Base-by-base conservation (phyloP, 1,140 invertebrate species). In the Periplaneta americana region DNA sequence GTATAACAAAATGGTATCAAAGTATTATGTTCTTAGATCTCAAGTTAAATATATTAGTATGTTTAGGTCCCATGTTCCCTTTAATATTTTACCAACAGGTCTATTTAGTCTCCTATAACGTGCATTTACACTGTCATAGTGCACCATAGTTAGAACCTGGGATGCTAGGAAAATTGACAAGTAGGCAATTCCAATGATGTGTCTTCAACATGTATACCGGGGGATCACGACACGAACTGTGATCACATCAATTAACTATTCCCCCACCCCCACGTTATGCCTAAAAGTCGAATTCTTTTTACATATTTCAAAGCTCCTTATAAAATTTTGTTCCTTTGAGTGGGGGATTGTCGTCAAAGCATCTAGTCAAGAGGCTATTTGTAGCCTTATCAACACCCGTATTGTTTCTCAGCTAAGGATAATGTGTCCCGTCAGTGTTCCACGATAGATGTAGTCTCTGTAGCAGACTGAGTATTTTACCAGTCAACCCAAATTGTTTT, bases 391-490 rank as follows among this genome's bases (percentile, higher is more conserved):
- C 36, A 78, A 15, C 33, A 31, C 74, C 76, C n/a, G 13, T 22
- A 36, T 28, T 78, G 35, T 78, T 34, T 78, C 74, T 75, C 76
- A 28, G 17, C 76, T 78, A 37, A 34, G 35, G n/a, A 35, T 78
- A 78, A 78, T 78, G n/a, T 36, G 76, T 33, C 35, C 31, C 35
- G 13, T 78, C 35, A 22, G n/a, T 78, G 76, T 37, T 39, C 35
- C 76, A 78, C 76, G 15, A 28, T 78, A 36, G 35, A 36, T 39
- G 35, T 78, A 78, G 76, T 31, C 34, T 39, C n/a, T 96, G 93
- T 74, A 97, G 89, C 85, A 97, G 93, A 83, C 92, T 92, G 11
- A 94, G 92, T 84, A 96, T 92, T 93, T 96, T 95, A 94, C 92
- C 75, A 96, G 93, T 86, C 93, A 96, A 39, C 96, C 95, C 66